Percentiles rank a stretch among this genome's conserved stretches.
phyloP scores from a whole-genome alignment of 2,113 vertebrate genomes.

The Micronisus gabar region DNA sequence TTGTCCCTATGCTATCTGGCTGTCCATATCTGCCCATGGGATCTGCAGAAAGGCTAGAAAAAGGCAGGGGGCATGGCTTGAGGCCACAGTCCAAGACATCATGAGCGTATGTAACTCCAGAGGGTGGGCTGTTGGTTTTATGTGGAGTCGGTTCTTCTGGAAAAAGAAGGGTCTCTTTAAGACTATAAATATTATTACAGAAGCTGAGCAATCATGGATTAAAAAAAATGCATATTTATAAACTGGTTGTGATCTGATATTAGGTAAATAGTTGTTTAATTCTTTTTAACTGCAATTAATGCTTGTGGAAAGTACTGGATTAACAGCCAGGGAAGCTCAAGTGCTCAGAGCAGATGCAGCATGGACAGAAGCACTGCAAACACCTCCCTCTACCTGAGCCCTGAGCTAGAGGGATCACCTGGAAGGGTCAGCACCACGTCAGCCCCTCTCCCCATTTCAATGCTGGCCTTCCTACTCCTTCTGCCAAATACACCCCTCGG shows the following conservation, averaged over 20 bases:
- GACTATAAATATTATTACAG: constrained; percentile 73
- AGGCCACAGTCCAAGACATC: constrained; percentile 86
- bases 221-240: constrained; percentile 52
- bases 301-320: background rate
- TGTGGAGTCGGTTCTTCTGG: constrained; percentile 91
- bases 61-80: constrained; percentile 84
- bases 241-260: constrained; percentile 21
- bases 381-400: background rate
- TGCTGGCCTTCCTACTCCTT: background rate
- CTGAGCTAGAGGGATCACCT: background rate
- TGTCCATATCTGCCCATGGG: constrained; percentile 83
- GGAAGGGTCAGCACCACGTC: background rate
- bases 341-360: background rate
- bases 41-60: constrained; percentile 75
- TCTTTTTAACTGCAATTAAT: background rate
- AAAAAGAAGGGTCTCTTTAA: constrained; percentile 86
- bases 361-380: background rate
- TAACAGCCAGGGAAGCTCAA: constrained; percentile 47
- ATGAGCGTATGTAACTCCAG: constrained; percentile 84
- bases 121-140: constrained; percentile 84
- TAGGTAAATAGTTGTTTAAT: background rate
- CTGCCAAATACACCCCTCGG: background rate
- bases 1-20: constrained; percentile 84
- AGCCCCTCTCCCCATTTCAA: background rate
- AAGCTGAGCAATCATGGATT: constrained; percentile 65